A percentile compares a stretch with the other conserved stretches of the same genome.
These are phyloP conservation scores for Gavialis gangeticus DNA, from an alignment of 2,113 vertebrate species.

Conservation along the genomic window DNA sequence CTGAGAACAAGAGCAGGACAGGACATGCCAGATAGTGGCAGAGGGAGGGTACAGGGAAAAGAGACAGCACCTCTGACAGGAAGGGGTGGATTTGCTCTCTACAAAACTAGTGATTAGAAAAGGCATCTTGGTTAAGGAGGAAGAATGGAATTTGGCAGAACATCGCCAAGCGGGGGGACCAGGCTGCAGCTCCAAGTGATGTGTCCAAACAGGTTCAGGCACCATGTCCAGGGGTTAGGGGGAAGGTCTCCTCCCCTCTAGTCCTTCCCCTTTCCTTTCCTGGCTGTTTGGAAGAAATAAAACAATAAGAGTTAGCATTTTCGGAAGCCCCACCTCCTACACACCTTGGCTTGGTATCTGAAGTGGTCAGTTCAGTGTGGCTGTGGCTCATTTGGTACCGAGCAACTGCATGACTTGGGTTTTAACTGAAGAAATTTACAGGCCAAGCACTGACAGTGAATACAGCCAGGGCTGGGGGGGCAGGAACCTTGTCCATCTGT, in stretches of 20 bases:
- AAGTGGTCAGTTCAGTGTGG: not conserved
- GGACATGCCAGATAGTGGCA: not conserved
- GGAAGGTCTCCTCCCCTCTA: conserved; percentile 44
- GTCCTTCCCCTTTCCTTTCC: conserved; percentile 88
- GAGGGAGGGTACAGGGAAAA: not conserved
- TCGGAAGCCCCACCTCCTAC: not conserved
- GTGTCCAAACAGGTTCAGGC: conserved; percentile 32
- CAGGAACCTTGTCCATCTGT: not conserved
- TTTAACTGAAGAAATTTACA: not conserved
- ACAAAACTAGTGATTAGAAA: conserved; percentile 76
- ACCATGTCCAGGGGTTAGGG: not conserved
- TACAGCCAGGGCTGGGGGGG: not conserved
- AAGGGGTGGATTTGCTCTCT: conserved; percentile 32
- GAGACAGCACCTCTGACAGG: not conserved
- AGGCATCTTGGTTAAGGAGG: conserved; percentile 72
- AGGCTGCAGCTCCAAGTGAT: conserved; percentile 34
- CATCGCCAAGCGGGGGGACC: not conserved
- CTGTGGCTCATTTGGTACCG: not conserved
- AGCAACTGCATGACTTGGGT: not conserved
- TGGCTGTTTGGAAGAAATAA: conserved; percentile 78
- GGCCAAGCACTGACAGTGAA: not conserved
- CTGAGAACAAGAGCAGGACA: not conserved
- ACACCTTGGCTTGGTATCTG: not conserved
- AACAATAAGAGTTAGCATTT: conserved; percentile 1
- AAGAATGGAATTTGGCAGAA: conserved; percentile 29